Evolutionary conservation across 1,140 invertebrate genomes (phyloP), one percentile per base, ranked within the genome.

Genomic region (Nasonia vitripennis): DNA sequence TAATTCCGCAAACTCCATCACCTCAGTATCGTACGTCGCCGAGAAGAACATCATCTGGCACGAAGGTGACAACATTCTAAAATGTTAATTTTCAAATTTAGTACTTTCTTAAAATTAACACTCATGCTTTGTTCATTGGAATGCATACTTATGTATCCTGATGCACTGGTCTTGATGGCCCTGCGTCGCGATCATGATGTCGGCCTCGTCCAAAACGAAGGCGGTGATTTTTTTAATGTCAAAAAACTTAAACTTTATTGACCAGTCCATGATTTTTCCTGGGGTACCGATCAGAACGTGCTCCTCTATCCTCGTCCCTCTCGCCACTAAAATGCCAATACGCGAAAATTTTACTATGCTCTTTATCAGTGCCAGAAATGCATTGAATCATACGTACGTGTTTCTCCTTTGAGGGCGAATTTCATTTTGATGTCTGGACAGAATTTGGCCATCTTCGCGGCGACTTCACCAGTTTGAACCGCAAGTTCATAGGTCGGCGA

Each of bases 21-120:
- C 98, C 77, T 97, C 95, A 88, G 96, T 94, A 87, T 98, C 97
- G 92, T 99, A 99, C 0, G 99, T 99, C 1, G 99, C 99, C 41
- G 98, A 99, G 90, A 99, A 99, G 87, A 99, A 96, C 96, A 99
- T 97, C 96, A 99, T 98, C 93, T 99, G 99, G 93, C 98, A 99
- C 14, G 94, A 94, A 80, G 94, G 92, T 34, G 95, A 94, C 55
- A 98, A 91, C 87, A 95, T 93, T 93, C 95, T 95, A 92, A 93
- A 88, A 86, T 41, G 80, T 78, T 70, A 78, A 87, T 34, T 62
- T 67, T 78, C 2, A 75, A 17, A 34, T 68, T 31, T n/a, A 51
- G 27, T 51, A 51, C 51, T 73, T 27, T 27, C 27, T 68, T 73
- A 1, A 45, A 67, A 67, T 20, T 67, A n/a, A 71, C 3, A 71